These are phyloP conservation scores for Phoebastria nigripes DNA, from an alignment of 2,797 vertebrate species.

Conservation along the genomic window DNA sequence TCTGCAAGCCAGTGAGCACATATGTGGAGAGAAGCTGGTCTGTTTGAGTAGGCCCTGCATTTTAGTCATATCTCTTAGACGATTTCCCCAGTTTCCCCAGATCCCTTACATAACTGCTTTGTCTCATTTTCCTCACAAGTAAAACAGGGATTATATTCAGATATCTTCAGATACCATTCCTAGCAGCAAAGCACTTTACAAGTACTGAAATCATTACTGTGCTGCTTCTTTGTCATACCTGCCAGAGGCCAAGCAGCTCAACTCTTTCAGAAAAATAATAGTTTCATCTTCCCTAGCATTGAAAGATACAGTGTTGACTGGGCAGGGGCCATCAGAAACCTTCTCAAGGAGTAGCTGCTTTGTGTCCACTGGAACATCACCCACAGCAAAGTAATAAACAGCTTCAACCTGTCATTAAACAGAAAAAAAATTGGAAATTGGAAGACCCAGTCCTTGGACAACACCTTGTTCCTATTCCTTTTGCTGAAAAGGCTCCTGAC, in stretches of 20 bases:
- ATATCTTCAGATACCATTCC: not conserved
- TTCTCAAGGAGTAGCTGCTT: constrained; percentile 65
- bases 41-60: not conserved
- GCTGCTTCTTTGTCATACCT: constrained; percentile 68
- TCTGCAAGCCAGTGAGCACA: not conserved
- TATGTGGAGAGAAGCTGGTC: not conserved
- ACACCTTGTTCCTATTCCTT: not conserved
- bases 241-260: constrained; percentile 69
- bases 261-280: constrained; percentile 71
- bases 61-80: not conserved
- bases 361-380: constrained; percentile 66
- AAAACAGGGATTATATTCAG: not conserved
- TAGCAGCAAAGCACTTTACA: not conserved
- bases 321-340: constrained; percentile 41
- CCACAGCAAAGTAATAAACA: constrained; percentile 79
- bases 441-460: not conserved
- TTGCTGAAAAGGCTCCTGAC: not conserved
- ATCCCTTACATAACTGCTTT: not conserved
- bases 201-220: not conserved
- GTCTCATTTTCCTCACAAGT: not conserved
- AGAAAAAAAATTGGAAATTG: not conserved
- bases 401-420: constrained; percentile 72
- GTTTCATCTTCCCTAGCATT: constrained; percentile 75
- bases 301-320: constrained; percentile 77
- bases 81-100: not conserved